These are phyloP conservation scores for Hirtodrosophila cameraria DNA, from an alignment of 2,888 invertebrate species.

Conservation along the genomic window DNA sequence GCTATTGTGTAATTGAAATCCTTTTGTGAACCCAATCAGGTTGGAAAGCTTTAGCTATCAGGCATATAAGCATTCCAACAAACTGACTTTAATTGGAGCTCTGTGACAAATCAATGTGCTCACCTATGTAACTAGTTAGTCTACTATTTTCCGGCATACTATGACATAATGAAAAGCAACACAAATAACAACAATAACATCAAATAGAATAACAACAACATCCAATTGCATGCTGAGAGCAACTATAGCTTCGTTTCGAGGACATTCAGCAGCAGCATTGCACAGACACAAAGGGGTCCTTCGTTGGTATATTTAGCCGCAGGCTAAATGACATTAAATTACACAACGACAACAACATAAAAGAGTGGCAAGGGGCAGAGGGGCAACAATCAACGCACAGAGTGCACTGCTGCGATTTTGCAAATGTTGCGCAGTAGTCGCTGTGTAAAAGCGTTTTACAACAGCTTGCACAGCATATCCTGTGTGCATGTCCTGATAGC, in stretches of 20 bases:
- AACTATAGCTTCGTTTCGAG: constrained; percentile 13
- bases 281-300: constrained; percentile 46
- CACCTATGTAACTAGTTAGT: constrained; percentile 27
- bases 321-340: constrained; percentile 82
- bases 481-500: constrained; percentile 80
- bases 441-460: constrained; percentile 75
- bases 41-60: constrained; percentile 2
- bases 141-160: constrained; percentile 22
- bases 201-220: constrained; percentile 34
- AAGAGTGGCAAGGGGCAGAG: constrained; percentile 5
- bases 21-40: too few species aligned
- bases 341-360: constrained; percentile 57
- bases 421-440: constrained; percentile 50
- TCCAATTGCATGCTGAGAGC: constrained; percentile 46
- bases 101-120: constrained; percentile 38
- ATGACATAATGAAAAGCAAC: constrained; percentile 6
- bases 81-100: constrained; percentile 43
- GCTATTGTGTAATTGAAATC: too few species aligned
- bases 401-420: constrained; percentile 53
- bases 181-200: constrained; percentile 14
- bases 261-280: constrained; percentile 24
- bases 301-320: constrained; percentile 76
- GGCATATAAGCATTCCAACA: constrained; percentile 10
- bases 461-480: constrained; percentile 79
- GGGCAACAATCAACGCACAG: constrained; percentile 41